Percentiles rank a stretch among this genome's conserved stretches.
Conservation (phyloP, 30 jellyfish, hydroid and myxozoan species). For the Aurelia sp. region DNA sequence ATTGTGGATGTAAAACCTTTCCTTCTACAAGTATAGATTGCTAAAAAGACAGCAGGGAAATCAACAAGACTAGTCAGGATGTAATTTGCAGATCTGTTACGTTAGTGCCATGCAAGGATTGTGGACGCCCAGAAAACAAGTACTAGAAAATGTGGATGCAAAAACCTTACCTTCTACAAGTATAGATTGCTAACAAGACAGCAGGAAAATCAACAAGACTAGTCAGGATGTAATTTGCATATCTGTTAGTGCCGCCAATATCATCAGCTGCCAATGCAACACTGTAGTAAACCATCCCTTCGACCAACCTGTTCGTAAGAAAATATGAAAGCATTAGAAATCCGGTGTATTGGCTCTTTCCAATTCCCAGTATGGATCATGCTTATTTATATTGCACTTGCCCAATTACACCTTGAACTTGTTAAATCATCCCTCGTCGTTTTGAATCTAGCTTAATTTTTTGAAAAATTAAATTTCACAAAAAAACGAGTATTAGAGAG, state of each 20-base stretch:
- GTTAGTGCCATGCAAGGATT: slow-evolving; percentile 22
- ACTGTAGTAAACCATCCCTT: slow-evolving; percentile 82
- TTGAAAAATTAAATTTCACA: too few species aligned
- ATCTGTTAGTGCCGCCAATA: slow-evolving; percentile 76
- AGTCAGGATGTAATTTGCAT: slow-evolving; percentile 68
- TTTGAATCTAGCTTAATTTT: too few species aligned
- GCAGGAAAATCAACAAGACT: slow-evolving; percentile 89
- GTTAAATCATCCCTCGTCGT: too few species aligned
- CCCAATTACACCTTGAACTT: too few species aligned
- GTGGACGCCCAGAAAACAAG: too few species aligned
- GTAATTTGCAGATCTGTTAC: slow-evolving; percentile 63
- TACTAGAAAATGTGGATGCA: too few species aligned
- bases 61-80: slow-evolving; percentile 74
- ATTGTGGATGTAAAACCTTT: not conserved
- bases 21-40: slow-evolving; percentile 72
- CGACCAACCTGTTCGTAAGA: slow-evolving; percentile 51
- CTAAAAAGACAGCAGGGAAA: slow-evolving; percentile 74
- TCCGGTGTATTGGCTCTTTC: too few species aligned
- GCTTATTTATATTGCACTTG: too few species aligned
- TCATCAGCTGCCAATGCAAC: slow-evolving; percentile 91
- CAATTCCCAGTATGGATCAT: too few species aligned
- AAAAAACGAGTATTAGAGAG: too few species aligned
- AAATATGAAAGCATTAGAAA: not conserved
- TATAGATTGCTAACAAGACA: slow-evolving; percentile 57
- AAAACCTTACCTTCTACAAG: slow-evolving; percentile 51